A percentile compares a stretch with the other conserved stretches of the same genome.
phyloP scores from a whole-genome alignment of 2,797 vertebrate genomes.

The Toxotes lorentzi region DNA sequence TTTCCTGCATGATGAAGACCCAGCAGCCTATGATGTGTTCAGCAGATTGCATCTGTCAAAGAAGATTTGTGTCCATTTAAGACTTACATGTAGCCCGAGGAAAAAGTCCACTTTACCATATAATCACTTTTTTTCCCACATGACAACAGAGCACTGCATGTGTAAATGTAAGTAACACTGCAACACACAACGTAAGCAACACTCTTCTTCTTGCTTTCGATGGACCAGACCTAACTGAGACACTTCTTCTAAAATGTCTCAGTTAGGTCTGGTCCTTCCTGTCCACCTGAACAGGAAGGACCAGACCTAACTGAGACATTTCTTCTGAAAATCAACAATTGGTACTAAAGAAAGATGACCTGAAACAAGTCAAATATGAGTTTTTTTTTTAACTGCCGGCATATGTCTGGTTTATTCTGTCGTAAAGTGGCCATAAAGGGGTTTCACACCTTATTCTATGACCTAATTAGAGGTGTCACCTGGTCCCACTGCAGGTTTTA shows the following conservation, averaged over 20 bases:
- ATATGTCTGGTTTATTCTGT: not conserved
- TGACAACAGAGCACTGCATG: not conserved
- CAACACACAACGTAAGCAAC: not conserved
- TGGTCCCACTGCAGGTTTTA: not conserved
- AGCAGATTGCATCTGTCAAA: conserved; percentile 20
- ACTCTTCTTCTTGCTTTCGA: not conserved
- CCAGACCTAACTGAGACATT: too few species aligned
- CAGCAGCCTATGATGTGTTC: not conserved
- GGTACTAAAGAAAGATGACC: not conserved
- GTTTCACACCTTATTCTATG: conserved; percentile 15
- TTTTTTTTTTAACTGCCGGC: too few species aligned
- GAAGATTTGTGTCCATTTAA: not conserved
- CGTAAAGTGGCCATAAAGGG: not conserved
- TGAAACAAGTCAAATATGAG: not conserved
- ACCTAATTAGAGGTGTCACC: conserved; percentile 17
- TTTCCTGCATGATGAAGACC: not conserved
- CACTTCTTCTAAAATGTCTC: too few species aligned
- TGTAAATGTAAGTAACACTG: not conserved
- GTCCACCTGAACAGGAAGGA: too few species aligned
- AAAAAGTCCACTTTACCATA: not conserved
- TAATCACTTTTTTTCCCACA: conserved; percentile 3
- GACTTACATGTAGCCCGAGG: not conserved
- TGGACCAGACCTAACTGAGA: not conserved
- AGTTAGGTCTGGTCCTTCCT: too few species aligned
- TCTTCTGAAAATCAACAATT: not conserved